These are phyloP conservation scores for Rhynchomys soricoides DNA, from an alignment of 2,113 vertebrate genomes.

Conservation along the genomic window DNA sequence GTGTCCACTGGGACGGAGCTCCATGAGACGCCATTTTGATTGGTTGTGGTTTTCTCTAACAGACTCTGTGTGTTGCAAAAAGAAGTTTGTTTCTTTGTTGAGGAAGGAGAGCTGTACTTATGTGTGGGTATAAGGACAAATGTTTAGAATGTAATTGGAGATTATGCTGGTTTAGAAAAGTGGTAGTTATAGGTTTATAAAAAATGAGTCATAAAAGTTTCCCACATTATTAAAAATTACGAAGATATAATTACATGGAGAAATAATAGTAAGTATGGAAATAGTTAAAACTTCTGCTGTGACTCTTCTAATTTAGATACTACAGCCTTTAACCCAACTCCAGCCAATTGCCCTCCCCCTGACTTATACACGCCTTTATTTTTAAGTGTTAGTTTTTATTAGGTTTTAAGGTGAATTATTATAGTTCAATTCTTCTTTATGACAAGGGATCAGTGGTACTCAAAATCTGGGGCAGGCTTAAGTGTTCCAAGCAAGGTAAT, in stretches of 20 bases:
- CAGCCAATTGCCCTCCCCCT: not conserved
- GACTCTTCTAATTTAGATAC: constrained; percentile 11
- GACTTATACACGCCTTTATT: not conserved
- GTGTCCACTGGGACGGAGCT: not conserved
- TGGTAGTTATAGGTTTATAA: not conserved
- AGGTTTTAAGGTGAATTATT: constrained; percentile 59
- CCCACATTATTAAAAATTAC: constrained; percentile 43
- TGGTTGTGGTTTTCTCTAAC: not conserved
- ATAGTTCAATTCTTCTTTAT: constrained; percentile 63
- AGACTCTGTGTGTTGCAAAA: not conserved
- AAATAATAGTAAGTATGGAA: constrained; percentile 11
- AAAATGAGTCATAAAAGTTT: not conserved
- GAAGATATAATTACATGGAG: constrained; percentile 13
- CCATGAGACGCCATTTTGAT: not conserved
- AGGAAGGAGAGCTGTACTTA: not conserved
- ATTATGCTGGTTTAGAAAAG: not conserved
- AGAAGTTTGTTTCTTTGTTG: not conserved
- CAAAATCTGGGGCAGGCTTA: constrained; percentile 39
- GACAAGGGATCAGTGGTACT: constrained; percentile 44
- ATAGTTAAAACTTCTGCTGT: constrained; percentile 30
- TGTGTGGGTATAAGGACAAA: not conserved
- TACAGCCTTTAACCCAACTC: constrained; percentile 32
- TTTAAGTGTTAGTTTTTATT: constrained; percentile 57
- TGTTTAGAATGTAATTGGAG: not conserved
- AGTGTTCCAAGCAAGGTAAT: constrained; percentile 29